These are phyloP conservation scores for Cephus sareptanus DNA, from an alignment of 2,888 invertebrate species.

Conservation along the genomic window DNA sequence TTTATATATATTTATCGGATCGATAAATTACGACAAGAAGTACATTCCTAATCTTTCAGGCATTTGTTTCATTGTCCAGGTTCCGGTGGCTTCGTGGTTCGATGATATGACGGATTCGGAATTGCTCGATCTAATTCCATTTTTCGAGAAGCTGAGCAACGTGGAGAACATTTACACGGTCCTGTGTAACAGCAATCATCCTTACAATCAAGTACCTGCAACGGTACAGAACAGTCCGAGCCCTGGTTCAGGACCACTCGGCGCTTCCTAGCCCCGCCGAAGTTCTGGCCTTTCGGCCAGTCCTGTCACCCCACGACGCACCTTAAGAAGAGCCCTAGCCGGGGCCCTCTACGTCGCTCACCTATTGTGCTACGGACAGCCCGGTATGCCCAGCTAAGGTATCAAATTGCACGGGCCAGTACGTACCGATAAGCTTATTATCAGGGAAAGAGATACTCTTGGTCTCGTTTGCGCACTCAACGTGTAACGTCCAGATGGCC, in stretches of 20 bases:
- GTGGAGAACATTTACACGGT: slow-evolving; percentile 97
- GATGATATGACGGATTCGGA: slow-evolving; percentile 99
- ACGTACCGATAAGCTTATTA: background rate
- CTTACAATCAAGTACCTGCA: slow-evolving; percentile 71
- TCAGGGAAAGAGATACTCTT: background rate
- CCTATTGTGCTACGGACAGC: slow-evolving; percentile 40
- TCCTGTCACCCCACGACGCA: slow-evolving; percentile 56
- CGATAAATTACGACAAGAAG: background rate
- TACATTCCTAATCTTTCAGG: background rate
- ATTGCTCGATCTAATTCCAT: slow-evolving; percentile 95
- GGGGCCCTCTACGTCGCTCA: slow-evolving; percentile 54
- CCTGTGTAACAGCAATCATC: slow-evolving; percentile 91
- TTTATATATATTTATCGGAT: background rate
- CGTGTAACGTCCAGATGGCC: background rate
- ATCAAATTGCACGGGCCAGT: background rate
- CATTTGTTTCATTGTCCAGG: slow-evolving; percentile 69
- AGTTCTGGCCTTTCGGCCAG: slow-evolving; percentile 60
- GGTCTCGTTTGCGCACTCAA: background rate
- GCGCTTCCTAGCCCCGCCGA: slow-evolving; percentile 63
- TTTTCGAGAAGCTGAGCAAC: slow-evolving; percentile 96
- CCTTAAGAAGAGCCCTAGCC: slow-evolving; percentile 54
- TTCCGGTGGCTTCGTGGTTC: slow-evolving; percentile 99
- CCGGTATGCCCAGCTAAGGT: slow-evolving; percentile 34
- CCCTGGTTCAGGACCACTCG: slow-evolving; percentile 56
- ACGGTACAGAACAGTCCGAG: slow-evolving; percentile 55